Evolutionary conservation across 2,888 invertebrate genomes (phyloP), one percentile per base, ranked within the genome.

Genomic region (Orthonevra nobilis): DNA sequence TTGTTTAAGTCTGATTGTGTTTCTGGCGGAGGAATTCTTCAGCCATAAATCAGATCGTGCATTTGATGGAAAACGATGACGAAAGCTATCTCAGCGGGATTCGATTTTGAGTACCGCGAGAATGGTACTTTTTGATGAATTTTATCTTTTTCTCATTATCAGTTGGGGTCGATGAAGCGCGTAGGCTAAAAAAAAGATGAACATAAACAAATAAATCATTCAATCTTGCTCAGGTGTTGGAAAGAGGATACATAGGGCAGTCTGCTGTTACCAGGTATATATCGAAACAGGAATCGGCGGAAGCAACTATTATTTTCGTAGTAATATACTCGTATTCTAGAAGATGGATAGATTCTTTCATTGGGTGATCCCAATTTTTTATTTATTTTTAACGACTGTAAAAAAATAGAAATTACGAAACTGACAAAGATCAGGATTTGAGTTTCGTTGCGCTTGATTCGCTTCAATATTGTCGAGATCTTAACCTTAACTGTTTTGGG

Each of bases 1-100:
- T 48, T 68, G 66, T 54, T 56, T 66, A 36, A 23, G 2, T 44
- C 44, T 63, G 20, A 36, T 38, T 23, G 40, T 14, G 52, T 10
- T 23, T 42, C 14, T 19, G 23, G 36, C 46, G 36, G 46, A 38
- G 23, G 40, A 50, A 64, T 50, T 46, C 28, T 9, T 48, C 38
- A 10, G 10, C 7, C 50, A 60, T 58, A 58, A 69, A 58, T 50
- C 19, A 50, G 58, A 60, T 40, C 58, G 50, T 26, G 32, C 69
- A 69, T 32, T 48, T 42, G 28, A 56, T 52, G 52, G 10, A 12
- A 2, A 23, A 34, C 15, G 26, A 44, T 68, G 68, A 68, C 23
- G 56, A 68, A 58, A 58, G 38, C n/a, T n/a, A n/a, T 9, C 46
- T 1, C 38, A 14, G 46, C 28, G 44, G 44, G 54, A 46, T 26